phyloP scores from a whole-genome alignment of 2,797 vertebrate genomes.

The Oryzias dopingdopingensis region DNA sequence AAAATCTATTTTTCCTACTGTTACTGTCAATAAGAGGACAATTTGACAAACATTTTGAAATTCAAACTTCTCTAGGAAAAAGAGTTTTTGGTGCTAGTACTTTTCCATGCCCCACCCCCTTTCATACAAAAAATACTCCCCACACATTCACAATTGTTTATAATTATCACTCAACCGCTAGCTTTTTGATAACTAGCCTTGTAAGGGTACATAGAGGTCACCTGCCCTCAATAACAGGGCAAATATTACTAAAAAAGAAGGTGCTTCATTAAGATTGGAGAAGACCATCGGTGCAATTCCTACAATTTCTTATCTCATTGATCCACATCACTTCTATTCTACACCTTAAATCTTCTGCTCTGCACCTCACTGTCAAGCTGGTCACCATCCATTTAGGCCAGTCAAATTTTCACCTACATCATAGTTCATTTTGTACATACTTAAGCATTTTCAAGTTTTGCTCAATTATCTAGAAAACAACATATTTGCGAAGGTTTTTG shows the following conservation, averaged over 20 bases:
- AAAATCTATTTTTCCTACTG: no score
- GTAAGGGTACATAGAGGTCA: constrained; percentile 39
- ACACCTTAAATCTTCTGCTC: constrained; percentile 30
- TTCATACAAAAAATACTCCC: no score
- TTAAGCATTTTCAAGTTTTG: neutral
- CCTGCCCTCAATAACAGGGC: constrained; percentile 47
- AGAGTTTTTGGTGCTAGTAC: no score
- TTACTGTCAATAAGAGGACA: no score
- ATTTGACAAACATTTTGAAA: no score
- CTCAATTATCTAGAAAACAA: constrained; percentile 19
- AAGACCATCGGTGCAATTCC: constrained; percentile 68
- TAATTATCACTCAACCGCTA: no score
- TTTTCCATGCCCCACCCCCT: no score
- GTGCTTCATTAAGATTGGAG: constrained; percentile 68
- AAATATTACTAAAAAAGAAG: constrained; percentile 62
- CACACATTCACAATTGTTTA: no score
- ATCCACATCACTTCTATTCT: constrained; percentile 61
- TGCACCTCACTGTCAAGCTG: constrained; percentile 34
- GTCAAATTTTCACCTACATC: no score
- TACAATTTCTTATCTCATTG: constrained; percentile 75
- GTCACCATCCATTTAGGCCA: constrained; percentile 17
- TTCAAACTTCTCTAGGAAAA: no score
- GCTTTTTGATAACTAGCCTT: constrained; percentile 13
- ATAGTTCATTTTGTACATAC: no score
- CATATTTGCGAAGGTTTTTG: constrained; percentile 1